These are phyloP conservation scores for Pollachius pollachius DNA, from an alignment of 2,113 vertebrate species.

Conservation along the genomic window DNA sequence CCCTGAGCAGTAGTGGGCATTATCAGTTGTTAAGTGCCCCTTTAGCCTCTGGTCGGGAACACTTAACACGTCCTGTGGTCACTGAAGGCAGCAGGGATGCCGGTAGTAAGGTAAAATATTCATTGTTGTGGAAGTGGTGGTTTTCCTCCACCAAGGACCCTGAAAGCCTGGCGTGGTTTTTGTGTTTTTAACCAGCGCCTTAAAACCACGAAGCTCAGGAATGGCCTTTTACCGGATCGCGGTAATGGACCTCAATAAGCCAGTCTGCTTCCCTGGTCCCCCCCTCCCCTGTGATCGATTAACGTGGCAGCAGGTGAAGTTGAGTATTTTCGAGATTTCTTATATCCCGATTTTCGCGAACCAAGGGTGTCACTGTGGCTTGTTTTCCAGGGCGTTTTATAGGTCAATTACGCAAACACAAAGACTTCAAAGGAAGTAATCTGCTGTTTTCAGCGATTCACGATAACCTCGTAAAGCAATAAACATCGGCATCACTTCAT, in stretches of 20 bases:
- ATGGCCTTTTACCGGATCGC: constrained; percentile 56
- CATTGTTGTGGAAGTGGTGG: constrained; percentile 74
- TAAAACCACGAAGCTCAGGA: constrained; percentile 58
- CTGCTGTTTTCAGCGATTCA: too few relatives aligned
- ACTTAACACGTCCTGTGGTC: constrained; percentile 81
- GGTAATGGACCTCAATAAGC: constrained; percentile 56
- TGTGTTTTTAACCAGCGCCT: constrained; percentile 75
- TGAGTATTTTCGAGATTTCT: too few relatives aligned
- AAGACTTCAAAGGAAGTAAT: too few relatives aligned
- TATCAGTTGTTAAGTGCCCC: constrained; percentile 82
- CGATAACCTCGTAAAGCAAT: too few relatives aligned
- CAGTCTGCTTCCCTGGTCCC: constrained; percentile 4
- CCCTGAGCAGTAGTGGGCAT: constrained; percentile 73
- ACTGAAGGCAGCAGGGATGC: constrained; percentile 73
- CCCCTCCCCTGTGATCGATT: too few relatives aligned
- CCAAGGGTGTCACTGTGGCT: too few relatives aligned
- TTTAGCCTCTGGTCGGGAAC: constrained; percentile 77
- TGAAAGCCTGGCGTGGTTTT: constrained; percentile 78
- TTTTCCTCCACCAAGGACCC: constrained; percentile 72
- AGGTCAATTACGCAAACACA: too few relatives aligned
- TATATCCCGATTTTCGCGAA: too few relatives aligned
- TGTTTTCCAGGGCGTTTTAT: too few relatives aligned
- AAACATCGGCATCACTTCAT: too few relatives aligned
- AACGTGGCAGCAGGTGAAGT: too few relatives aligned
- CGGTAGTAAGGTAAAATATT: constrained; percentile 81